These are phyloP conservation scores for Acanthornis magna DNA, from an alignment of 2,797 vertebrate species.

Conservation along the genomic window DNA sequence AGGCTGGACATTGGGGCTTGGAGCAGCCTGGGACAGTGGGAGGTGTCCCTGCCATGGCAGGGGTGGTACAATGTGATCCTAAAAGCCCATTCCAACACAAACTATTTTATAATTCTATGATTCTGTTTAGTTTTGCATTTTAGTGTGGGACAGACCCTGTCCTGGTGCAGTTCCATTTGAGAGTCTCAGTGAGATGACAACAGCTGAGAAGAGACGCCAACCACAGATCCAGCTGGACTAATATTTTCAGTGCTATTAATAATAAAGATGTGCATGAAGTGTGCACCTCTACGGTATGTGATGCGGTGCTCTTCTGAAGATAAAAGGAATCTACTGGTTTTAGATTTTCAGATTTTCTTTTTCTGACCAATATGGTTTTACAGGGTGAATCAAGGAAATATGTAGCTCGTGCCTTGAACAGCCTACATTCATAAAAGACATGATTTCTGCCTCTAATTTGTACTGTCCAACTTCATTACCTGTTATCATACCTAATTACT, in stretches of 20 bases:
- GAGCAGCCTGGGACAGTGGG: accelerated
- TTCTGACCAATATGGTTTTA: background rate
- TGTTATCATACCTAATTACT: slow-evolving; percentile 70
- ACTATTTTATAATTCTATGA: background rate
- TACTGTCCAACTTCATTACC: slow-evolving; percentile 72
- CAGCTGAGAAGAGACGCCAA: background rate
- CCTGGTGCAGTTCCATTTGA: background rate
- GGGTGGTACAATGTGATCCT: too few relatives aligned
- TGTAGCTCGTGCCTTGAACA: background rate
- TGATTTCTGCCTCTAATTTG: slow-evolving; percentile 65
- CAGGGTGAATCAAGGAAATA: background rate
- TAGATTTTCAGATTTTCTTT: background rate
- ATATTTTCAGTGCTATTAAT: background rate
- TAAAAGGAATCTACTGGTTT: background rate
- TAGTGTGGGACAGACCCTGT: background rate
- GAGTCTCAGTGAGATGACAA: background rate
- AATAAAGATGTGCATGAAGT: background rate
- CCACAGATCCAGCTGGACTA: background rate
- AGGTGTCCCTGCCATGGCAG: background rate
- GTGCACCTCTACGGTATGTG: background rate
- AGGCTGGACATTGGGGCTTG: accelerated
- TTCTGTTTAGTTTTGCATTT: background rate
- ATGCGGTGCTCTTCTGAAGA: accelerated
- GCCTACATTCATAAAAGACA: background rate
- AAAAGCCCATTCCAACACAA: background rate